These are phyloP conservation scores for Tribolium freemani DNA, from an alignment of 2,888 invertebrate genomes.

Conservation along the genomic window DNA sequence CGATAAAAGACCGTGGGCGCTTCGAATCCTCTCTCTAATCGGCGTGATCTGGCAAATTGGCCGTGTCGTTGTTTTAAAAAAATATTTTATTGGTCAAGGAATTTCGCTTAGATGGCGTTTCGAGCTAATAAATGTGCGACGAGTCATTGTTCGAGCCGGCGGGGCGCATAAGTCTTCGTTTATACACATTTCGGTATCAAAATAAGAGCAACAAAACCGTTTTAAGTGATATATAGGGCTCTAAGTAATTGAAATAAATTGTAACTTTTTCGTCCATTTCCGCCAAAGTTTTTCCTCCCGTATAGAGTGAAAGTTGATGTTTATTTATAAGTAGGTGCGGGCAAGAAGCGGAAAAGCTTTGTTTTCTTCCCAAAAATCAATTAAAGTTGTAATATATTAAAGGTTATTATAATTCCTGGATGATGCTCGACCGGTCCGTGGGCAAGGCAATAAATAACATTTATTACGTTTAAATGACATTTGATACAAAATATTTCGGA, in stretches of 20 bases:
- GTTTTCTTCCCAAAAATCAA: slow-evolving; percentile 41
- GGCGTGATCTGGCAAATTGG: slow-evolving; percentile 32
- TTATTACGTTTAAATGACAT: slow-evolving; percentile 48
- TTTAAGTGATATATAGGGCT: slow-evolving; percentile 52
- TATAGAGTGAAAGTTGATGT: slow-evolving; percentile 48
- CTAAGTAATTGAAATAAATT: slow-evolving; percentile 53
- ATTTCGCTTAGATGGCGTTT: slow-evolving; percentile 30
- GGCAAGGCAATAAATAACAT: slow-evolving; percentile 45
- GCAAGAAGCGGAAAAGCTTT: slow-evolving; percentile 10
- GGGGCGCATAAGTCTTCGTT: slow-evolving; percentile 49
- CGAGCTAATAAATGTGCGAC: slow-evolving; percentile 28
- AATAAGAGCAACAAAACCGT: slow-evolving; percentile 50
- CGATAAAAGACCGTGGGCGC: slow-evolving; percentile 31
- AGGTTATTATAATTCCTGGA: slow-evolving; percentile 32
- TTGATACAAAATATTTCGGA: slow-evolving; percentile 49
- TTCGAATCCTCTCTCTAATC: slow-evolving; percentile 2
- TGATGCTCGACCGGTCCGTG: slow-evolving; percentile 40
- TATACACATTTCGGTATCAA: slow-evolving; percentile 50
- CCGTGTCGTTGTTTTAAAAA: slow-evolving; percentile 31
- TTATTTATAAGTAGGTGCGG: slow-evolving; percentile 45
- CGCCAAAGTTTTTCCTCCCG: slow-evolving; percentile 43
- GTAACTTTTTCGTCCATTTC: slow-evolving; percentile 49
- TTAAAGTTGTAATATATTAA: slow-evolving; percentile 43
- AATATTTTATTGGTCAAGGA: slow-evolving; percentile 31
- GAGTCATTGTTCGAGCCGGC: slow-evolving; percentile 29